Conservation (phyloP, 2,113 vertebrate genomes). For the Misgurnus mizolepis region DNA sequence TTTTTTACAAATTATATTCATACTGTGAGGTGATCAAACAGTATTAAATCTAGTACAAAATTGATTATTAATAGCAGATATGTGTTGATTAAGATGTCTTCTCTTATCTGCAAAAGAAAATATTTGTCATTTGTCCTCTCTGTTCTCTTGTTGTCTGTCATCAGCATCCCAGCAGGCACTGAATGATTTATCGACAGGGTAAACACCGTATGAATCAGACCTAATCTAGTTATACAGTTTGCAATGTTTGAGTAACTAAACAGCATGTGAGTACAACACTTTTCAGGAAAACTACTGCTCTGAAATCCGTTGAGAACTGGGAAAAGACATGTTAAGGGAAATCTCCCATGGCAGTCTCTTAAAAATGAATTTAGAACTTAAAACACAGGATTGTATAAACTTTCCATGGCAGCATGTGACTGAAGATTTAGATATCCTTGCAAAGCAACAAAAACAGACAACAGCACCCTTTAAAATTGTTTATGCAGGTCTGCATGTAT, state of each 20-base stretch:
- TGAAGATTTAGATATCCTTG: not conserved
- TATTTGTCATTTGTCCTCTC: constrained; percentile 13
- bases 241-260: constrained; percentile 76
- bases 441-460: not conserved
- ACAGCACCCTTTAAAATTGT: not conserved
- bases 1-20: not conserved
- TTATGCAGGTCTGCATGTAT: not conserved
- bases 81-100: no score
- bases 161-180: constrained; percentile 64
- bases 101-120: not conserved
- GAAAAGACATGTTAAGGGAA: constrained; percentile 60
- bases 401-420: constrained; percentile 46
- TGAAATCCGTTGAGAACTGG: constrained; percentile 62
- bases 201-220: constrained; percentile 78
- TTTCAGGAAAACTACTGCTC: constrained; percentile 67
- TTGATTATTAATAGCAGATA: not conserved
- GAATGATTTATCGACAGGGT: constrained; percentile 76
- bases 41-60: not conserved
- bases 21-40: not conserved
- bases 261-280: constrained; percentile 66
- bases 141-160: constrained; percentile 59
- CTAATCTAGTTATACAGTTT: constrained; percentile 79
- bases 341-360: constrained; percentile 67
- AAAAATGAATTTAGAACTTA: constrained; percentile 65
- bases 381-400: constrained; percentile 62